These are phyloP conservation scores for Ictidomys tridecemlineatus DNA, from an alignment of 2,113 vertebrate genomes.

Conservation along the genomic window DNA sequence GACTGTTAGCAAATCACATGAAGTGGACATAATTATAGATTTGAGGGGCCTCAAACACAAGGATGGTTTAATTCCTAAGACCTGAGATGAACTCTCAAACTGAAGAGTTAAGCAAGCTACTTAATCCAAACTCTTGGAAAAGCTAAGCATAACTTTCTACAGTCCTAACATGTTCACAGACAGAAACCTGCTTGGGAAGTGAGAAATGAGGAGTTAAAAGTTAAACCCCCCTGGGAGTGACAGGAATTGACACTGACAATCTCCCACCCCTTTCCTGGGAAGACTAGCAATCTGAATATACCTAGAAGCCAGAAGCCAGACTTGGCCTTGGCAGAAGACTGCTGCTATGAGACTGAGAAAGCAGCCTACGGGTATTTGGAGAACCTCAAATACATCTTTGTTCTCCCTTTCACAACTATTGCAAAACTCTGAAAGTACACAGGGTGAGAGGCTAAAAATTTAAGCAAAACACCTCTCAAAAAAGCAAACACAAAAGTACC, in stretches of 20 bases:
- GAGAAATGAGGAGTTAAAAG: background rate
- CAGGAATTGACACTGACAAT: background rate
- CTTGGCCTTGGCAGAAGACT: background rate
- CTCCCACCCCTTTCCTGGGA: background rate
- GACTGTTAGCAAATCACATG: background rate
- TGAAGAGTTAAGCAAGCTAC: background rate
- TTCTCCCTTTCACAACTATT: background rate
- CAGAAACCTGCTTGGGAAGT: background rate
- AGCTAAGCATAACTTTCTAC: background rate
- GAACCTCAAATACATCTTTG: background rate
- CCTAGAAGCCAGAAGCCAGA: background rate
- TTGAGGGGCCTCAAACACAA: background rate
- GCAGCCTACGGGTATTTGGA: background rate
- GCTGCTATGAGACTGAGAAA: background rate
- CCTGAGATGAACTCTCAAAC: background rate
- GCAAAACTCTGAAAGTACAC: background rate
- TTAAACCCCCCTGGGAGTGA: background rate
- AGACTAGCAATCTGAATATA: background rate
- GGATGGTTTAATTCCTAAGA: background rate
- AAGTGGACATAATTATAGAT: background rate
- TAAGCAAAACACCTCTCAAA: background rate
- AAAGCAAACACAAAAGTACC: background rate
- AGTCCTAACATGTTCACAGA: background rate
- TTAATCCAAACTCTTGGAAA: background rate
- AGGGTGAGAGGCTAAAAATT: background rate